Base-by-base conservation (phyloP, 2,797 vertebrate species). In the Trachops cirrhosus region DNA sequence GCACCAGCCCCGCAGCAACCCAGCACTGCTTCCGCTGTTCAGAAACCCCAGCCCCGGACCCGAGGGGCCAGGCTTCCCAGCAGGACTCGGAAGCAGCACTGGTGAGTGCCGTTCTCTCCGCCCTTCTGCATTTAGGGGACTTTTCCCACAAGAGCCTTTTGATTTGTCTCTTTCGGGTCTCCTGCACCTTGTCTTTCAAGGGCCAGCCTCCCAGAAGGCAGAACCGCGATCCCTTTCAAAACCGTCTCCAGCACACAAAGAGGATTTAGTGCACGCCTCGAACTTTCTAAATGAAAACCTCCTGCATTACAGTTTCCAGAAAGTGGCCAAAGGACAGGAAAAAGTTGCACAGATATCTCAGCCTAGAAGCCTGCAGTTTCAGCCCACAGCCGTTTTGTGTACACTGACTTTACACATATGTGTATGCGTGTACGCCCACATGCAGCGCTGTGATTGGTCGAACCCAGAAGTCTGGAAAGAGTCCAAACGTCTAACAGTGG, bases 241-340 rank as follows among this genome's bases (percentile, higher is more conserved):
- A 92, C 0, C 54, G n/a, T 73, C 50, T 87, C 29, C 14, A 41
- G 46, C 44, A 77, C 39, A 79, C 64, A 91, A 59, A 59, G 59
- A 96, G 50, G 44, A 83, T 64, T 88, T 24, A 92, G 74, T 22
- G 5, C 50, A 70, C 83, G 57, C 8, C 71, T 90, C 67, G 75
- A 94, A 94, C 50, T 75, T 37, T 68, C 59, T 74, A 92, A 86
- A 41, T 62, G 44, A 79, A 93, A 78, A 86, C 32, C 62, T 37
- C 29, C 78, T 34, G 32, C 5, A 18, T 79, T 68, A 24, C 70
- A 54, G 89, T 92, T 93, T 68, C 15, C 75, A 89, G 34, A 89
- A 87, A 39, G 14, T 71, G 9, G 44, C 32, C 82, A 91, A 95
- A 75, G 59, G 21, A 93, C 93, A 95, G 3, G 16, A 71, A 89